Percentiles rank a stretch among this genome's conserved stretches.
Evolutionary conservation across 2,888 invertebrate genomes (phyloP).

Genomic region (Cenopis cana): DNA sequence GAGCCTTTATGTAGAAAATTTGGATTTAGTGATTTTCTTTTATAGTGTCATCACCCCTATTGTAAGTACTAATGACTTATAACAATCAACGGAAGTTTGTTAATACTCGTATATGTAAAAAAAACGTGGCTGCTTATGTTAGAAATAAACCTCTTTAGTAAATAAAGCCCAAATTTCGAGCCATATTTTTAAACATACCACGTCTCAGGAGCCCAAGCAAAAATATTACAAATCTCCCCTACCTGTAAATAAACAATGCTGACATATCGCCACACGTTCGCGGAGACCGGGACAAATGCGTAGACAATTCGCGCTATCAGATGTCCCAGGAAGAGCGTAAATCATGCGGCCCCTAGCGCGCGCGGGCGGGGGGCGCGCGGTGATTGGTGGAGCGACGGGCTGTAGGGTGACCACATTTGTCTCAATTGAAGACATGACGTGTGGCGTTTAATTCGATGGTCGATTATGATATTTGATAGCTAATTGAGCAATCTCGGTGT

Average conservation of each 20-base stretch:
- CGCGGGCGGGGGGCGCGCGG: constrained; percentile 50
- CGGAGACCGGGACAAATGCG: constrained; percentile 66
- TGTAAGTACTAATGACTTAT: no score
- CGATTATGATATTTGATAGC: constrained; percentile 25
- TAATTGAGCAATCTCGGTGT: constrained; percentile 8
- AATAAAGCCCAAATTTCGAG: background rate
- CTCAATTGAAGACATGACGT: constrained; percentile 31
- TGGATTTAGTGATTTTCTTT: no score
- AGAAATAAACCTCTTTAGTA: no score
- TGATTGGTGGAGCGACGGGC: constrained; percentile 43
- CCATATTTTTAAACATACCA: background rate
- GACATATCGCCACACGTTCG: constrained; percentile 69
- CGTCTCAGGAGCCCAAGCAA: constrained; percentile 16
- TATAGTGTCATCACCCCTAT: no score
- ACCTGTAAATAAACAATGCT: constrained; percentile 47
- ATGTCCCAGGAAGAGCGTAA: constrained; percentile 62
- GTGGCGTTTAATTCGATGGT: constrained; percentile 24
- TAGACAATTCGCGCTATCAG: constrained; percentile 63
- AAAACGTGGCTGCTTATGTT: background rate
- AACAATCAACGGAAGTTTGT: no score
- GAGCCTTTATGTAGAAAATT: no score
- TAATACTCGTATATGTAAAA: no score
- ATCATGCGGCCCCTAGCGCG: constrained; percentile 69
- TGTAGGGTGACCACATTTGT: constrained; percentile 39
- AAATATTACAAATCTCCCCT: constrained; percentile 17